These are phyloP conservation scores for Notolepis coatsorum DNA, from an alignment of 2,797 vertebrate species.

Conservation along the genomic window DNA sequence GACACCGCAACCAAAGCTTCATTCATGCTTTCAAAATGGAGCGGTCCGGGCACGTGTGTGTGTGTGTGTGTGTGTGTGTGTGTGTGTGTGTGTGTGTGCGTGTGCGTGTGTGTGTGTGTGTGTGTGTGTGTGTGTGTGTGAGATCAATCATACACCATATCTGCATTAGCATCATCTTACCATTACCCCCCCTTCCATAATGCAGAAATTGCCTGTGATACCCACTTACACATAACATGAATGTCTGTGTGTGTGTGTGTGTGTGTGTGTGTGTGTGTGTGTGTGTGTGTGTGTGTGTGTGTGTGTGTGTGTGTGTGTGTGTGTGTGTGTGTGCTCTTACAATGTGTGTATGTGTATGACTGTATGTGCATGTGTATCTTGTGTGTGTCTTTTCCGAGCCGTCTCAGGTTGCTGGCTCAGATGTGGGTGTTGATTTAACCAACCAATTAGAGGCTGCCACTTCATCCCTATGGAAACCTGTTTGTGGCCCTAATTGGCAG, in stretches of 20 bases:
- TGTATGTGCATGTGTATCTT: not conserved
- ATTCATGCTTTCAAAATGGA: constrained; percentile 69
- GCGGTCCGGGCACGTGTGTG: constrained; percentile 29
- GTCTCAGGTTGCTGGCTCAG: constrained; percentile 71
- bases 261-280: constrained; percentile 9
- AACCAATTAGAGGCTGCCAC: constrained; percentile 76
- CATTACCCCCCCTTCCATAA: constrained; percentile 42
- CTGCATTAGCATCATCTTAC: constrained; percentile 73
- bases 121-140: constrained; percentile 55
- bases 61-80: constrained; percentile 43
- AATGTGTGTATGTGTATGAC: not conserved
- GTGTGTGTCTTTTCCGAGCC: constrained; percentile 54
- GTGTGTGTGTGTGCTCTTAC: not conserved
- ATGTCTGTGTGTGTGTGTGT: not conserved
- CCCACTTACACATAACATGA: constrained; percentile 22
- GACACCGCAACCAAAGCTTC: constrained; percentile 71
- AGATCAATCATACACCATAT: constrained; percentile 40
- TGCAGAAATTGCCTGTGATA: constrained; percentile 65
- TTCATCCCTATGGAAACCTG: constrained; percentile 78
- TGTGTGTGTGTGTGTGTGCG: constrained; percentile 3
- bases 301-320: not conserved
- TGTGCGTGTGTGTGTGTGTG: constrained; percentile 4
- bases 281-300: constrained; percentile 14
- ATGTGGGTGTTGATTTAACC: constrained; percentile 74
- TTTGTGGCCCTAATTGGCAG: constrained; percentile 75